phyloP scores from a whole-genome alignment of 30 jellyfish, hydroid and myxozoan genomes.

The Pelagia noctiluca region DNA sequence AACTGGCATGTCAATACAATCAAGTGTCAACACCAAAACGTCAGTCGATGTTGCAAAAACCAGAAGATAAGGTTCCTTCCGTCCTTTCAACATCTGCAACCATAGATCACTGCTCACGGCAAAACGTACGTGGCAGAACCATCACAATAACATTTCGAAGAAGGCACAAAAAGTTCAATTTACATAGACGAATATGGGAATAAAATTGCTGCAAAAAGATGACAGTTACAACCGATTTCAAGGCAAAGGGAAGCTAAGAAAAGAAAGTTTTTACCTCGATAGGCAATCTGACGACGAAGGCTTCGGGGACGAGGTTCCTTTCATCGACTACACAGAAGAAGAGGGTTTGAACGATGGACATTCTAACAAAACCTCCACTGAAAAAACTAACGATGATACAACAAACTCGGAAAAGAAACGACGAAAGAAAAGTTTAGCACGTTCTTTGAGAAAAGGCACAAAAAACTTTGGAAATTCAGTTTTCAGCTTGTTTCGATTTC shows the following conservation, averaged over 20 bases:
- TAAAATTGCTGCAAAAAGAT: background rate
- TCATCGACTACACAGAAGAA: background rate
- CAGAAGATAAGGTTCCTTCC: too few species aligned
- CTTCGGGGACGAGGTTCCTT: background rate
- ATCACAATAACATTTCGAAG: too few species aligned
- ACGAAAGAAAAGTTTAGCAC: background rate
- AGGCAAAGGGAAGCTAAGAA: slow-evolving; percentile 44
- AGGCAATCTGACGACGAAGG: background rate
- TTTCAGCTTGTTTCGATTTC: background rate
- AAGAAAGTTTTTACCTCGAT: slow-evolving; percentile 48
- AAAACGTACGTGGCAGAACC: too few species aligned
- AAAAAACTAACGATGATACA: background rate
- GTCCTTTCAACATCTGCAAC: too few species aligned
- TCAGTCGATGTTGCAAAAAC: too few species aligned
- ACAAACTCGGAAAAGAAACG: background rate
- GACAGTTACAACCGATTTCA: slow-evolving; percentile 4
- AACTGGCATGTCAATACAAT: too few species aligned
- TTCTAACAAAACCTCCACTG: background rate
- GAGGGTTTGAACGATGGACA: background rate
- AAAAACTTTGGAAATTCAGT: background rate
- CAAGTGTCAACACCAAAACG: too few species aligned
- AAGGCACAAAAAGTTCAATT: too few species aligned
- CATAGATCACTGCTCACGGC: too few species aligned
- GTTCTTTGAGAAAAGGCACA: slow-evolving; percentile 1
- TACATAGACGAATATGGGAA: too few species aligned